phyloP scores from a whole-genome alignment of 2,888 invertebrate species.

The Platerodrilus igneus region DNA sequence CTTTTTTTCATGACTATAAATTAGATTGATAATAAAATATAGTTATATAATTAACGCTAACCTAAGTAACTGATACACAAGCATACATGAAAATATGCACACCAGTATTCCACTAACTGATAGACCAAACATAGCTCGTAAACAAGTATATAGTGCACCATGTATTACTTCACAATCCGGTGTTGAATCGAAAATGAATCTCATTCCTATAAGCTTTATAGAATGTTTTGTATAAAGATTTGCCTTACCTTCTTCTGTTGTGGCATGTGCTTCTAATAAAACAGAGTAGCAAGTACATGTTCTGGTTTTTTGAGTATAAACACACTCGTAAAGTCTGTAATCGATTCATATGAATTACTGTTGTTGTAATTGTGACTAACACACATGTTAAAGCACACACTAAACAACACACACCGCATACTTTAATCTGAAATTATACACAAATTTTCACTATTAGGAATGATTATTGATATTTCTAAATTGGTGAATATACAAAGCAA shows the following conservation, averaged over 20 bases:
- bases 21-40: conserved; percentile 1
- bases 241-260: conserved; percentile 54
- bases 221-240: conserved; percentile 2
- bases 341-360: conserved; percentile 87
- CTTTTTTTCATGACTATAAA: conserved; percentile 78
- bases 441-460: background rate
- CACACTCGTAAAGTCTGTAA: conserved; percentile 82
- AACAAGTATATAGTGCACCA: conserved; percentile 81
- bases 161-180: conserved; percentile 88
- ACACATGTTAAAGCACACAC: conserved; percentile 84
- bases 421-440: conserved; percentile 66
- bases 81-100: conserved; percentile 89
- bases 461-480: no score
- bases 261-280: conserved; percentile 62
- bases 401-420: conserved; percentile 82
- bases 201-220: conserved; percentile 51
- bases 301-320: conserved; percentile 73
- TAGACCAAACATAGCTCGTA: conserved; percentile 85
- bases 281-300: conserved; percentile 78
- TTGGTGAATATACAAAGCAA: no score
- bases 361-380: conserved; percentile 83
- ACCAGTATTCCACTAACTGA: conserved; percentile 86
- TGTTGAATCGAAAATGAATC: conserved; percentile 81
- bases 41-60: conserved; percentile 35
- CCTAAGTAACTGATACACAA: conserved; percentile 83